These are phyloP conservation scores for Neotoxoptera formosana DNA, from an alignment of 1,140 invertebrate genomes.

Conservation along the genomic window DNA sequence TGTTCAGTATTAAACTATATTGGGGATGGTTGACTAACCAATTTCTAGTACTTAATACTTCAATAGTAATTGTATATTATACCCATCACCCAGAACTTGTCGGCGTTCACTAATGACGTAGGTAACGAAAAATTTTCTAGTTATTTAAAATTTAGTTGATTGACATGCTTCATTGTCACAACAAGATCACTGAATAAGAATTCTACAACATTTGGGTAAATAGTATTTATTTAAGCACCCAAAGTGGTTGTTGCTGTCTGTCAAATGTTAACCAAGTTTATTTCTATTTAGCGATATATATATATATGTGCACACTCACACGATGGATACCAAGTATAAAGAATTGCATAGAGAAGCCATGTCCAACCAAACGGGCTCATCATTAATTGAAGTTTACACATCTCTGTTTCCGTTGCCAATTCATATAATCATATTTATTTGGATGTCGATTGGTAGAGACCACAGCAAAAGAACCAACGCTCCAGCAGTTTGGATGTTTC, in stretches of 20 bases:
- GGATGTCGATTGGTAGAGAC: not conserved
- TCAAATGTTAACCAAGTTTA: not conserved
- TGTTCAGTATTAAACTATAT: not conserved
- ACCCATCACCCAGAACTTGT: not conserved
- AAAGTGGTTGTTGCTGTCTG: not conserved
- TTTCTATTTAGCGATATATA: not conserved
- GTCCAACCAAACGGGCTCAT: conserved; percentile 46
- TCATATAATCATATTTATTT: conserved; percentile 34
- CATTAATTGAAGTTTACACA: conserved; percentile 37
- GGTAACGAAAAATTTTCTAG: not conserved
- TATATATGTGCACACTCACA: not conserved
- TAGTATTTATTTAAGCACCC: not conserved
- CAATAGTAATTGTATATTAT: not conserved
- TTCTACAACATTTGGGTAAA: not conserved
- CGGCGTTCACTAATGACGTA: not conserved
- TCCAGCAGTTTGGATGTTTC: conserved; percentile 9
- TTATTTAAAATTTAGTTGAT: not conserved
- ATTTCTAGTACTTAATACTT: not conserved
- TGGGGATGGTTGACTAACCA: not conserved
- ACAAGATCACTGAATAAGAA: not conserved
- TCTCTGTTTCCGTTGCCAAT: conserved; percentile 36
- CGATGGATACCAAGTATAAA: conserved; percentile 39
- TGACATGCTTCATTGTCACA: not conserved
- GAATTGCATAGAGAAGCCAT: conserved; percentile 50
- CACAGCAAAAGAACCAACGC: not conserved